A percentile compares a stretch with the other conserved stretches of the same genome.
Conservation (phyloP, 2,888 invertebrate species). For the Apamea monoglypha region DNA sequence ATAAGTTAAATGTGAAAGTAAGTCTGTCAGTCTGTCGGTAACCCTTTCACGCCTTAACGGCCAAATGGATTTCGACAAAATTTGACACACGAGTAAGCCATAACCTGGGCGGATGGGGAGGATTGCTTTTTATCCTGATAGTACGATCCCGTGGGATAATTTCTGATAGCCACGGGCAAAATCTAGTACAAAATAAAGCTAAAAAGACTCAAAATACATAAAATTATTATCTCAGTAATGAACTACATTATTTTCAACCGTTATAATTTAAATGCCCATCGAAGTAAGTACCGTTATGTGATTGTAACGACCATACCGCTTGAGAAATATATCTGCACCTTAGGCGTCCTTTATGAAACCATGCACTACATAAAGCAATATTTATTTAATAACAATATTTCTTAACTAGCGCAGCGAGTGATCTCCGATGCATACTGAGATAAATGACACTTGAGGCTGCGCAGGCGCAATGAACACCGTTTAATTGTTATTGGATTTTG, state of each 20-base stretch:
- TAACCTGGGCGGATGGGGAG: too few species aligned
- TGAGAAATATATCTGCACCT: constrained; percentile 19
- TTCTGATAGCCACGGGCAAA: neutral
- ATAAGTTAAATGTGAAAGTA: too few species aligned
- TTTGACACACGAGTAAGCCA: neutral
- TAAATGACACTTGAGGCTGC: constrained; percentile 48
- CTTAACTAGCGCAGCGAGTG: constrained; percentile 33
- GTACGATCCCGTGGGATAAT: neutral
- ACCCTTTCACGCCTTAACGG: neutral
- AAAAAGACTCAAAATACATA: neutral
- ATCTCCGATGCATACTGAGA: constrained; percentile 39
- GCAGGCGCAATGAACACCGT: constrained; percentile 49
- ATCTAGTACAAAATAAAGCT: neutral
- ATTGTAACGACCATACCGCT: neutral
- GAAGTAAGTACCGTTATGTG: constrained; percentile 11
- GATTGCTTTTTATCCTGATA: neutral
- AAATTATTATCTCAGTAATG: neutral
- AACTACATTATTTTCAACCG: neutral
- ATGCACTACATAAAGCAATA: constrained; percentile 36
- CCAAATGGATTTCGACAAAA: neutral
- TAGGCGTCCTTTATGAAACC: neutral
- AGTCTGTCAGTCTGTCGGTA: neutral
- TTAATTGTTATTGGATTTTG: constrained; percentile 63
- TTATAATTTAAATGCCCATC: neutral
- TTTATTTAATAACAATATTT: constrained; percentile 54